A percentile compares a stretch with the other conserved stretches of the same genome.
Evolutionary conservation across 1,140 invertebrate genomes (phyloP).

Genomic region (Pollicipes pollicipes): DNA sequence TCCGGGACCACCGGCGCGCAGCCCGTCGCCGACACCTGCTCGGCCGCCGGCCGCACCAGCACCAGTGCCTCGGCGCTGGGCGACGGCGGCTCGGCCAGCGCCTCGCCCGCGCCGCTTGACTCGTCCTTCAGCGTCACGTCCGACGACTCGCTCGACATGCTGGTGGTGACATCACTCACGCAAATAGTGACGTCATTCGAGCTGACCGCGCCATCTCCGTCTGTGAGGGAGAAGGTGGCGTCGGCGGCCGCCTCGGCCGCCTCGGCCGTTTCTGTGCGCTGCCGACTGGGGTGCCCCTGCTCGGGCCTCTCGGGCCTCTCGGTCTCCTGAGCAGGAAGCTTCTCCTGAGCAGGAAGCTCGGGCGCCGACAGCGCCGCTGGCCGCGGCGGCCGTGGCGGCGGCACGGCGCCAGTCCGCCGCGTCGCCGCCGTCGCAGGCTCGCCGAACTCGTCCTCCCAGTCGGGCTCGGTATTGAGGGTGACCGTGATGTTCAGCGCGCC

Average conservation of each 20-base stretch:
- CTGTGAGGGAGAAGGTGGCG: too few species aligned
- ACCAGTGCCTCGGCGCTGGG: background rate
- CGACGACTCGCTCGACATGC: background rate
- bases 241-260: too few species aligned
- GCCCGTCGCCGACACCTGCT: background rate
- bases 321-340: too few species aligned
- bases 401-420: too few species aligned
- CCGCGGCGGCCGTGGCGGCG: too few species aligned
- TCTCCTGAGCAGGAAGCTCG: too few species aligned
- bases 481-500: background rate
- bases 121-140: background rate
- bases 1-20: background rate
- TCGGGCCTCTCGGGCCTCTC: too few species aligned
- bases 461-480: conserved; percentile 25
- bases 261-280: too few species aligned
- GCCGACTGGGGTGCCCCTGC: too few species aligned
- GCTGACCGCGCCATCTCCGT: too few species aligned
- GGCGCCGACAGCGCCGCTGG: too few species aligned
- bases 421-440: too few species aligned
- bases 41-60: background rate
- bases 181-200: background rate
- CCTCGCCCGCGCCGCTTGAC: background rate
- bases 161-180: background rate
- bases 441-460: conserved; percentile 9
- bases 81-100: background rate